Evolutionary conservation across 2,888 invertebrate genomes (phyloP), one percentile per base, ranked within the genome.

Genomic region (Yponomeuta evonymella): DNA sequence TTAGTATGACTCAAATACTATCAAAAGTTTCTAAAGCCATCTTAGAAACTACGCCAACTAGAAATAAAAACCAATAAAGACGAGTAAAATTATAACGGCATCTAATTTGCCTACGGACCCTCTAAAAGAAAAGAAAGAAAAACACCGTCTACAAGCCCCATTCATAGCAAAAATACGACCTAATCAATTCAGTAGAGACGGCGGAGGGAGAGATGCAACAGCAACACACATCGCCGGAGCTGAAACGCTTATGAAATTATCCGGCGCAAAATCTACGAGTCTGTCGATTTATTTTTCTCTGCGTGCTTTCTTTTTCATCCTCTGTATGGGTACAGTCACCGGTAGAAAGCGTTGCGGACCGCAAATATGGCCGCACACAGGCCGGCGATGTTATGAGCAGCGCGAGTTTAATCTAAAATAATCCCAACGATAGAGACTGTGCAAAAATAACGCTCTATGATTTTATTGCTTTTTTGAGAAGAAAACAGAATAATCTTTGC

Each of bases 151-250:
- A 8, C 43, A 43, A 83, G 84, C 81, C 84, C 86, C 82, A 88
- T 89, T 90, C 88, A 87, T 80, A 82, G 88, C 88, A 88, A 83
- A 86, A 85, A 87, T 81, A 79, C 87, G 81, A 85, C 83, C 87
- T 90, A 90, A 91, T 92, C 91, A 91, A 89, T 90, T 90, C 90
- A 89, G 88, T 88, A 85, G 85, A 84, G 85, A 84, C 84, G 86
- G 86, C 83, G 83, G 82, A 85, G 84, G 86, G 79, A 88, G 89
- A 88, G 86, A 82, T 43, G 43, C 6, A 8, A 8, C 33, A 43
- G 88, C 62, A 87, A 84, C 86, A 86, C 81, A 88, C 84, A 79
- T 80, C 78, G 78, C 51, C 65, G 8, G 76, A 78, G 73, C 75
- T 79, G 83, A 81, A 58, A 85, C 87, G 89, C 90, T 91, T 91